These are phyloP conservation scores for Oryctolagus cuniculus DNA, from an alignment of 2,113 vertebrate species.

Conservation along the genomic window mOryCun1.1 NC_091434.1:36623501-36624000, in stretches of 20 bases:
- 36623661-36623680: slow-evolving; percentile 90
- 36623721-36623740: slow-evolving; percentile 89
- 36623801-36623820: slow-evolving; percentile 88
- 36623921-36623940: slow-evolving; percentile 16
- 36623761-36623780: slow-evolving; percentile 87
- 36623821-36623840: slow-evolving; percentile 82
- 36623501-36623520: not conserved
- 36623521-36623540: not conserved
- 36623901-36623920: slow-evolving; percentile 68
- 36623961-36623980: slow-evolving; percentile 54
- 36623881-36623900: slow-evolving; percentile 42
- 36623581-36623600: not conserved
- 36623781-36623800: slow-evolving; percentile 87
- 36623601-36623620: no score
- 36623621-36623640: slow-evolving; percentile 43
- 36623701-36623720: slow-evolving; percentile 88
- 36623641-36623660: slow-evolving; percentile 76
- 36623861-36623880: slow-evolving; percentile 68
- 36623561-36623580: not conserved
- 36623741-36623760: slow-evolving; percentile 95
- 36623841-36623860: slow-evolving; percentile 73
- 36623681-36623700: slow-evolving; percentile 93
- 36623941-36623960: slow-evolving; percentile 39
- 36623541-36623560: not conserved
- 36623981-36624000: slow-evolving; percentile 67